phyloP scores from a whole-genome alignment of 2,888 invertebrate genomes.

The Melinaea menophilus region DNA sequence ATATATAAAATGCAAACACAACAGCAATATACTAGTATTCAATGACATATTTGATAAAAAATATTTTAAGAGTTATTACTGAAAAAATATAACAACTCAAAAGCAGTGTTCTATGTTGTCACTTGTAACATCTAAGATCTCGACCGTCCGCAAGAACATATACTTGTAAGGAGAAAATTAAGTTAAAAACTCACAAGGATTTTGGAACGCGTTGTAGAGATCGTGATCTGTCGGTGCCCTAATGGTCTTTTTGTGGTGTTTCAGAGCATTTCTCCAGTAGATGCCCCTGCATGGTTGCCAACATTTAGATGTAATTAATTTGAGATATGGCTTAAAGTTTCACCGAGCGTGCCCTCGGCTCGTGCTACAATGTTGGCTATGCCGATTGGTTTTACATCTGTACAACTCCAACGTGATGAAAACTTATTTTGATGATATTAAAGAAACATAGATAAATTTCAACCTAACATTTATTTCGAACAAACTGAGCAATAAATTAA shows the following conservation, averaged over 20 bases:
- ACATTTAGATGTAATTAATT: constrained; percentile 26
- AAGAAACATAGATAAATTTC: no score
- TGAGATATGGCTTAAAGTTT: constrained; percentile 13
- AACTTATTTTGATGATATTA: no score
- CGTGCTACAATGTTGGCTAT: background rate
- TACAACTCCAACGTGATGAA: no score
- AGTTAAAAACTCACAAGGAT: constrained; percentile 35
- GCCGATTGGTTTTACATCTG: no score
- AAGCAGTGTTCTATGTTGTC: constrained; percentile 9
- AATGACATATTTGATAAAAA: no score
- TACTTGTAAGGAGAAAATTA: constrained; percentile 29
- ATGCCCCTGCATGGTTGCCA: constrained; percentile 26
- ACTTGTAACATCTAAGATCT: constrained; percentile 13
- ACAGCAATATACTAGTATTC: no score
- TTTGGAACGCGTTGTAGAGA: constrained; percentile 35
- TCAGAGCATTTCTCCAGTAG: constrained; percentile 25
- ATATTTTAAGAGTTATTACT: no score
- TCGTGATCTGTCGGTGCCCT: constrained; percentile 29
- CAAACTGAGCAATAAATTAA: no score
- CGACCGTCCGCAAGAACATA: constrained; percentile 19
- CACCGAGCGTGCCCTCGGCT: background rate
- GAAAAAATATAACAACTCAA: background rate
- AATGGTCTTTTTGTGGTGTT: constrained; percentile 34
- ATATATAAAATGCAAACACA: no score
- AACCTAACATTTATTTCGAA: no score